These are phyloP conservation scores for Macrosteles quadrilineatus DNA, from an alignment of 1,140 invertebrate species.

Conservation along the genomic window DNA sequence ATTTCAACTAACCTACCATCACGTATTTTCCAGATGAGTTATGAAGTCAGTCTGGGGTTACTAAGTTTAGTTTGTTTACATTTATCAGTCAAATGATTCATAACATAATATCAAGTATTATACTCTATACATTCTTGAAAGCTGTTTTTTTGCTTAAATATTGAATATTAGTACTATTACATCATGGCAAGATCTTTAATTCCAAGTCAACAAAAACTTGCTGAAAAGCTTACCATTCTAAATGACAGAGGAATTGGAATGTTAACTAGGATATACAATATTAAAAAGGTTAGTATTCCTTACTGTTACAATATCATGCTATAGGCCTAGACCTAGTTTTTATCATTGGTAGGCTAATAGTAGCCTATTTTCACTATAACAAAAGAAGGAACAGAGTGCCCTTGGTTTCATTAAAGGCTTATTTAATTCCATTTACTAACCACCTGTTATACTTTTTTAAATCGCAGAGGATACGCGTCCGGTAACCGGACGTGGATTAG, in stretches of 20 bases:
- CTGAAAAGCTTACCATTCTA: constrained; percentile 97
- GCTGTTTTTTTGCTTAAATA: no score
- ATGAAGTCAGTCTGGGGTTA: background rate
- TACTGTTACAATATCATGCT: constrained; percentile 31
- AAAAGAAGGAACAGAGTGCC: background rate
- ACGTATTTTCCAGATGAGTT: background rate
- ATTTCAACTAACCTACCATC: no score
- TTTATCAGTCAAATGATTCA: background rate
- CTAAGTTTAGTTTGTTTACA: constrained; percentile 3
- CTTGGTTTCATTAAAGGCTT: background rate
- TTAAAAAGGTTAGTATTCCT: constrained; percentile 76
- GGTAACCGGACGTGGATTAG: no score
- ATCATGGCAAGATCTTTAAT: constrained; percentile 37
- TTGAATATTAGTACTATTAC: no score
- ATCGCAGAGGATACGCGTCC: no score
- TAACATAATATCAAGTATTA: background rate
- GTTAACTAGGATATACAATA: constrained; percentile 98
- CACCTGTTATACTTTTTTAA: background rate
- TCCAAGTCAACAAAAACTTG: constrained; percentile 86
- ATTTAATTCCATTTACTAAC: background rate
- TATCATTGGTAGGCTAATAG: background rate
- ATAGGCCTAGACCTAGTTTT: background rate
- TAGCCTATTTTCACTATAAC: background rate
- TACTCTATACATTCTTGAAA: no score
- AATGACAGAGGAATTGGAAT: constrained; percentile 97